Percentiles rank a stretch among this genome's conserved stretches.
phyloP scores from a whole-genome alignment of 2,888 invertebrate genomes.

The Parapristionchus giblindavisi region DNA sequence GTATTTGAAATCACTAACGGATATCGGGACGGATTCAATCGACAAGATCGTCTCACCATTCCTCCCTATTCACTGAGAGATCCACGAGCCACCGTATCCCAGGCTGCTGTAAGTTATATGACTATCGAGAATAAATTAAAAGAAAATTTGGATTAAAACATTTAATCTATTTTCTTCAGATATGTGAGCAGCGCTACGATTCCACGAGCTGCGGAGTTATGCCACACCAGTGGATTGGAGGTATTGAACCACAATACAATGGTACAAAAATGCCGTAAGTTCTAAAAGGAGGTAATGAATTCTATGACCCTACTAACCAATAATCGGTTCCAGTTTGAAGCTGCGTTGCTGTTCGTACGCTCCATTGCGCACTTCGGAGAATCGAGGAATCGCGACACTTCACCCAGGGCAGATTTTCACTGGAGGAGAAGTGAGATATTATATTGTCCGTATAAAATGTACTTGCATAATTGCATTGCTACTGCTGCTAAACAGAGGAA shows the following conservation, averaged over 20 bases:
- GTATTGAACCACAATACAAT: neutral
- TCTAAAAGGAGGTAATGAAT: neutral
- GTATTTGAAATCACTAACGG: neutral
- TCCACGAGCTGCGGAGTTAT: neutral
- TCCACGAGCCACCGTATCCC: neutral
- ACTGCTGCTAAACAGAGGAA: too few relatives aligned
- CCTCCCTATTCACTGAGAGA: neutral
- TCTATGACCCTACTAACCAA: neutral
- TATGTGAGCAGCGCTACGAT: neutral
- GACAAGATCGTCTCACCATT: neutral
- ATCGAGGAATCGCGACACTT: neutral
- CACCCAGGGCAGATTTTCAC: neutral
- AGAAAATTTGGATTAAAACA: neutral
- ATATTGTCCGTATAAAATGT: too few relatives aligned
- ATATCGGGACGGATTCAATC: neutral
- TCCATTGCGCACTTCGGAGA: neutral
- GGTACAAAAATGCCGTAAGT: neutral
- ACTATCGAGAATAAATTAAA: too few relatives aligned
- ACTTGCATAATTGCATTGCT: too few relatives aligned
- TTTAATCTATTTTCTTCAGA: neutral
- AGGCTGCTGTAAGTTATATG: neutral
- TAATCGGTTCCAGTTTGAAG: neutral
- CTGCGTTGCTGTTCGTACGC: neutral
- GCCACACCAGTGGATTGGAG: neutral
- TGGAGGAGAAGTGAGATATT: neutral